Percentiles rank a stretch among this genome's conserved stretches.
Conservation (phyloP, 2,113 vertebrate species). For the rat (Rattus norvegicus) region GRCr8 NC_086020.1:12799501-12800000, state of each 20-base stretch:
- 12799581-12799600: constrained; percentile 97
- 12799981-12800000: constrained; percentile 66
- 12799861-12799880: constrained; percentile 98
- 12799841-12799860: constrained; percentile 98
- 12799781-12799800: constrained; percentile 98
- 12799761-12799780: constrained; percentile 98
- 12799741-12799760: constrained; percentile 88
- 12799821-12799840: constrained; percentile 98
- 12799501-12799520: constrained; percentile 97
- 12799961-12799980: constrained; percentile 85
- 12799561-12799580: constrained; percentile 95
- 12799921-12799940: constrained; percentile 97
- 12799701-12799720: no score
- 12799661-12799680: no score
- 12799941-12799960: constrained; percentile 93
- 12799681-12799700: no score
- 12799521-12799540: constrained; percentile 99
- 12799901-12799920: constrained; percentile 97
- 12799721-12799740: no score
- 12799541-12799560: constrained; percentile 99
- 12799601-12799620: constrained; percentile 98
- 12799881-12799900: constrained; percentile 98
- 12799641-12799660: constrained; percentile 84
- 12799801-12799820: constrained; percentile 98
- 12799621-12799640: constrained; percentile 98